Base-by-base conservation (phyloP, 1,140 invertebrate species). In the Pachypeltis micranthus region DNA sequence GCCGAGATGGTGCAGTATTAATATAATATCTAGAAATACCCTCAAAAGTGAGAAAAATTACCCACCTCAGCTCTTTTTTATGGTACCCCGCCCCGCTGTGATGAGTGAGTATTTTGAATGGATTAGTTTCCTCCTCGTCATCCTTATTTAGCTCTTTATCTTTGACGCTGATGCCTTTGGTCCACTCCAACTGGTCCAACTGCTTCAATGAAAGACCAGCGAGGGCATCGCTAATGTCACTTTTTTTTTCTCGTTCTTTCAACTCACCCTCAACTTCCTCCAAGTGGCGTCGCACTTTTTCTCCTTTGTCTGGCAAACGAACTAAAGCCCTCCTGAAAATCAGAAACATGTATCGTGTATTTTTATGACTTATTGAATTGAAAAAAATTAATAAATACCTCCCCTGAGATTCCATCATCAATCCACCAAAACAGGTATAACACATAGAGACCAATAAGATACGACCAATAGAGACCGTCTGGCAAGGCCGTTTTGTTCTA, bases 301-400 rank as follows among this genome's bases (percentile, higher is more conserved):
- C 76, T 7, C 86, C 86, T 72, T 85, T 86, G 65, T 88, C 86
- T 0, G 82, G 76, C 62, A 88, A 70, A 2, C 69, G 68, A 19
- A 81, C 61, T 55, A 79, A 75, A 44, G 29, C 39, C 19, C 21
- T 59, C 12, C 47, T 51, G 47, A 51, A 51, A 51, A 51, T 4
- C n/a, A n/a, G n/a, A 21, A 4, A 51, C 4, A n/a, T 39, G 34
- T 10, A n/a, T 39, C n/a, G 34, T 10, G 7, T 39, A 7, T 39
- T 39, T 10, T 39, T 39, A n/a, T 39, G 7, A 7, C 34, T 39
- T 39, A 39, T 39, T 39, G 34, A 10, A 39, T 39, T n/a, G 7
- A 7, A 39, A 10, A 10, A 39, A 10, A n/a, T 39, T n/a, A 7
- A 7, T 39, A 39, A 39, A 39, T 39, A 39, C 7, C n/a, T n/a